A percentile compares a stretch with the other conserved stretches of the same genome.
These are phyloP conservation scores for Brachionus plicatilis DNA, from an alignment of 1,140 invertebrate genomes.

Conservation along the genomic window DNA sequence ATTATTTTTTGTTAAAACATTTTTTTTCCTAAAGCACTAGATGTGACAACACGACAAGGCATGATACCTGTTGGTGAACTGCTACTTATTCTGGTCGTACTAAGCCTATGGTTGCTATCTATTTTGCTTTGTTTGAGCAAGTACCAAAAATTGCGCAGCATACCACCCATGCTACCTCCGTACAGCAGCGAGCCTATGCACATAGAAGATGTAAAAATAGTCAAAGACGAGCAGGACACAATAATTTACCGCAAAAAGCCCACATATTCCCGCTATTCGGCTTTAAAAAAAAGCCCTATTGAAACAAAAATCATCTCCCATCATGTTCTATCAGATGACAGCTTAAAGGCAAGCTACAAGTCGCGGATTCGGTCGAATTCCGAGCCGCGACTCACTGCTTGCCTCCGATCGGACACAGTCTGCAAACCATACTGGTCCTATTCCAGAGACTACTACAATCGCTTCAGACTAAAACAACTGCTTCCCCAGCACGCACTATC, in stretches of 20 bases:
- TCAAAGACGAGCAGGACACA: constrained; percentile 22
- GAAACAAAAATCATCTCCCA: not conserved
- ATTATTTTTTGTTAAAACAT: too few species aligned
- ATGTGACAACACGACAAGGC: not conserved
- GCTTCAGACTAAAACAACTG: not conserved
- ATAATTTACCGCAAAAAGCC: constrained; percentile 16
- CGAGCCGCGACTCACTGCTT: not conserved
- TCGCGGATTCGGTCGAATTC: not conserved
- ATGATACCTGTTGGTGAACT: constrained; percentile 12
- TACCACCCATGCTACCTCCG: constrained; percentile 26
- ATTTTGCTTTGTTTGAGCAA: constrained; percentile 24
- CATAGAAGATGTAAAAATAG: constrained; percentile 31
- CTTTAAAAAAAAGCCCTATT: not conserved
- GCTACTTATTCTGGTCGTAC: not conserved
- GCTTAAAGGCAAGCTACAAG: not conserved
- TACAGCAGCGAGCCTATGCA: constrained; percentile 28
- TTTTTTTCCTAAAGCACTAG: not conserved
- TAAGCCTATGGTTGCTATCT: not conserved
- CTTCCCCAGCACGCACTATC: not conserved
- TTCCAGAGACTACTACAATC: not conserved
- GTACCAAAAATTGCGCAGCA: constrained; percentile 24
- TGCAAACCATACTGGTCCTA: not conserved
- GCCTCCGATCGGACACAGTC: not conserved
- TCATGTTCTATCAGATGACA: not conserved
- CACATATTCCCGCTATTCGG: not conserved